Base-by-base conservation (phyloP, 2,113 vertebrate genomes). In the Corythoichthys intestinalis region DNA sequence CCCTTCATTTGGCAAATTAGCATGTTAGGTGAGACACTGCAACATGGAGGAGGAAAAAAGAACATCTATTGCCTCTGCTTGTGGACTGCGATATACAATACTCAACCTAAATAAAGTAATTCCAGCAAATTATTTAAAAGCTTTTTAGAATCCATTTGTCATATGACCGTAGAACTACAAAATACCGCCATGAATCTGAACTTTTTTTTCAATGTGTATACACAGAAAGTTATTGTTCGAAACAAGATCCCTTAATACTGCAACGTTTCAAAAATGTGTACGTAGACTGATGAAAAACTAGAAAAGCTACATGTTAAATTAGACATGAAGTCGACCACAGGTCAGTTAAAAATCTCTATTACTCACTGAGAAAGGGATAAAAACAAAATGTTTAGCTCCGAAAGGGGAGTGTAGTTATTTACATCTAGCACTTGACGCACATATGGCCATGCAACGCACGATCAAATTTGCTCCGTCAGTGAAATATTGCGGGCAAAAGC, bases 1-100 rank as follows among this genome's bases (percentile, higher is more conserved):
- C 80, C 81, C 20, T 85, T 85, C 75, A 76, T 83, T 85, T 81
- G 74, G 79, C 71, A 85, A 87, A 86, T 86, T 85, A 85, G 86
- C 83, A 84, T 63, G 78, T 88, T 80, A 78, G 73, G 83, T 79
- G 67, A 67, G 74, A 53, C 62, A 46, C 77, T 83, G 72, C 70
- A n/a, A 35, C 69, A 66, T 58, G 34, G 35, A 20, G 64, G 83
- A 4, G 49, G 53, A 74, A 77, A 67, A 73, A 73, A 66, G 54
- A 70, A 28, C 64, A 86, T 84, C 78, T 72, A 53, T 70, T 70
- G 66, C 65, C 68, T 49, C 8, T 62, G 48, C 66, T 35, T 71
- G 62, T 74, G 49, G 39, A 49, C 54, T 52, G 66, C 50, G 28
- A 6, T 2, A 54, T 34, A 34, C 53, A 34, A 4, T 20, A 6